Conservation (phyloP, 2,113 vertebrate species). For the Callithrix jacchus region DNA sequence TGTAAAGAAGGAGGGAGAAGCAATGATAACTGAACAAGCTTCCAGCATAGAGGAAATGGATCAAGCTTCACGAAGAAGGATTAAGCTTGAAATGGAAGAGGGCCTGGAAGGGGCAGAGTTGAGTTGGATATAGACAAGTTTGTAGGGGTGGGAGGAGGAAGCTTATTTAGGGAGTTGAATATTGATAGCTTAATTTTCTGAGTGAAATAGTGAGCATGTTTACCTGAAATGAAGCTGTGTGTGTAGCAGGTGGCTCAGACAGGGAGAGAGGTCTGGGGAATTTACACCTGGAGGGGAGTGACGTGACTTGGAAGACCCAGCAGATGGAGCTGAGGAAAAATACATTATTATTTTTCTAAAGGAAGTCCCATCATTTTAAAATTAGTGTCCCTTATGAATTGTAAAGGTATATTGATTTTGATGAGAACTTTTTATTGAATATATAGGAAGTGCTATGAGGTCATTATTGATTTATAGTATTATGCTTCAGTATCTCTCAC, state of each 20-base stretch:
- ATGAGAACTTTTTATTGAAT: not conserved
- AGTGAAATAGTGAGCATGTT: not conserved
- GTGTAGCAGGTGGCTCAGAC: not conserved
- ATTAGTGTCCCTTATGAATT: not conserved
- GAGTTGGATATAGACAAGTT: not conserved
- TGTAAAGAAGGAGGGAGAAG: not conserved
- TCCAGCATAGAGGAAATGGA: not conserved
- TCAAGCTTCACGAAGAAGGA: not conserved
- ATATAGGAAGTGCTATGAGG: not conserved
- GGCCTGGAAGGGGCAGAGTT: not conserved
- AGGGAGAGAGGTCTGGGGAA: not conserved
- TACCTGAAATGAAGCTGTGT: not conserved
- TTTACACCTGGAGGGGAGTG: not conserved
- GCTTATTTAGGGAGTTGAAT: not conserved
- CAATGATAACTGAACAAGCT: not conserved
- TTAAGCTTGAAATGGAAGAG: not conserved
- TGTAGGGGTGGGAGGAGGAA: not conserved
- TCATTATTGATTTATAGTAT: conserved; percentile 15
- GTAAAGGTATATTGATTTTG: not conserved
- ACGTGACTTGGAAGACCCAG: not conserved
- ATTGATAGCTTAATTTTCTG: conserved; percentile 8
- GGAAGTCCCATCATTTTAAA: not conserved
- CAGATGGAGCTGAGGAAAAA: not conserved
- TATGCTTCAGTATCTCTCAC: not conserved
- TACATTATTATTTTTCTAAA: not conserved